Conservation (phyloP, 1,140 invertebrate species). For the Drosophila dunni region DNA sequence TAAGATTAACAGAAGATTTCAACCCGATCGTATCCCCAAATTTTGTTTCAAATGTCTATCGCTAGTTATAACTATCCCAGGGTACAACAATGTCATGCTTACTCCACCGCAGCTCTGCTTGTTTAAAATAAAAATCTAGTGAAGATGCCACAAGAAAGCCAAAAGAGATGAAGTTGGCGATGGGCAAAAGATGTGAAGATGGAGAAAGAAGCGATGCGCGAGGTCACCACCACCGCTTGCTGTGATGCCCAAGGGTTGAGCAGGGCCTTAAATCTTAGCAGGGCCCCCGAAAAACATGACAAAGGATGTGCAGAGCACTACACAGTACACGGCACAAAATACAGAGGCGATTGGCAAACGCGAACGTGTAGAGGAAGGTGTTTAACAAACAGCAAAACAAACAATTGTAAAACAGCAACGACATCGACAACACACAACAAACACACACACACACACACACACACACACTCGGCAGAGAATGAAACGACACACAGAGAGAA, state of each 20-base stretch:
- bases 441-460: conserved; percentile 24
- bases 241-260: conserved; percentile 38
- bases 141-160: conserved; percentile 27
- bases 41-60: no score
- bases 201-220: conserved; percentile 32
- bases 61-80: no score
- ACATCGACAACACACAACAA: conserved; percentile 44
- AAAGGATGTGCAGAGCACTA: conserved; percentile 71
- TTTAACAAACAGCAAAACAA: conserved; percentile 84
- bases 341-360: conserved; percentile 60
- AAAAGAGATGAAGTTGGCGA: no score
- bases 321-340: conserved; percentile 26
- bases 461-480: no score
- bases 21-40: no score
- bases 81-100: no score
- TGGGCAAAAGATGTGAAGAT: conserved; percentile 5
- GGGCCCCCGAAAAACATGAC: conserved; percentile 67
- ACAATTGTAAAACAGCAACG: conserved; percentile 77
- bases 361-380: conserved; percentile 81
- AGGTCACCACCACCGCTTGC: conserved; percentile 31
- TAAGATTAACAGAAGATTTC: no score
- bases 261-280: conserved; percentile 74
- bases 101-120: no score
- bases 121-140: conserved; percentile 36
- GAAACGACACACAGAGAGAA: not conserved